These are phyloP conservation scores for Crossocerus cetratus DNA, from an alignment of 2,888 invertebrate genomes.

Conservation along the genomic window DNA sequence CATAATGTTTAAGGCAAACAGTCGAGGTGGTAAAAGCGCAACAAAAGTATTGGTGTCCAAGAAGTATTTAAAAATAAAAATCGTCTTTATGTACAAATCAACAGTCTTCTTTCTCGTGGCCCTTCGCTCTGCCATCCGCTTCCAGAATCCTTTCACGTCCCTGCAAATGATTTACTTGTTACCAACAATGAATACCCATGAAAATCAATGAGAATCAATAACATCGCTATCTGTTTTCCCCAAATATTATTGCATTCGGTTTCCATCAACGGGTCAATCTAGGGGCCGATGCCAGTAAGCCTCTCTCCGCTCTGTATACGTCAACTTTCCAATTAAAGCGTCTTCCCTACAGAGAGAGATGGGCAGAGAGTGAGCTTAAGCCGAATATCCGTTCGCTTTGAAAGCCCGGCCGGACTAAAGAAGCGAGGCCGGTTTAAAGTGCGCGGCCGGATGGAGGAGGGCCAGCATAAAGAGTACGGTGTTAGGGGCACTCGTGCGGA, in stretches of 20 bases:
- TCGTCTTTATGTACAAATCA: constrained; percentile 75
- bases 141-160: neutral
- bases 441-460: neutral
- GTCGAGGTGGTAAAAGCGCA: constrained; percentile 35
- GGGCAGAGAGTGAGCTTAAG: neutral
- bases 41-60: constrained; percentile 74
- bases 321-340: constrained; percentile 37
- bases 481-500: constrained; percentile 34
- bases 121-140: neutral
- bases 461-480: constrained; percentile 12
- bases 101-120: constrained; percentile 30
- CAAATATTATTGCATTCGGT: too few species aligned
- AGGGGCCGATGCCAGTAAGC: neutral
- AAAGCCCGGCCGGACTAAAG: constrained; percentile 3
- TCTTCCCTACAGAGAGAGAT: constrained; percentile 10
- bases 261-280: neutral
- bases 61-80: constrained; percentile 75
- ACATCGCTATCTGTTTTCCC: too few species aligned
- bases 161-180: too few species aligned
- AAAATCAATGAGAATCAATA: too few species aligned
- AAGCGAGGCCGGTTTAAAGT: constrained; percentile 30
- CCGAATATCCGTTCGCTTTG: neutral
- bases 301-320: neutral
- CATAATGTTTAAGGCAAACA: constrained; percentile 7
- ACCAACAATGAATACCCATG: too few species aligned